These are phyloP conservation scores for Diploscapter pachys DNA, from an alignment of 1,140 invertebrate genomes.

Conservation along the genomic window DNA sequence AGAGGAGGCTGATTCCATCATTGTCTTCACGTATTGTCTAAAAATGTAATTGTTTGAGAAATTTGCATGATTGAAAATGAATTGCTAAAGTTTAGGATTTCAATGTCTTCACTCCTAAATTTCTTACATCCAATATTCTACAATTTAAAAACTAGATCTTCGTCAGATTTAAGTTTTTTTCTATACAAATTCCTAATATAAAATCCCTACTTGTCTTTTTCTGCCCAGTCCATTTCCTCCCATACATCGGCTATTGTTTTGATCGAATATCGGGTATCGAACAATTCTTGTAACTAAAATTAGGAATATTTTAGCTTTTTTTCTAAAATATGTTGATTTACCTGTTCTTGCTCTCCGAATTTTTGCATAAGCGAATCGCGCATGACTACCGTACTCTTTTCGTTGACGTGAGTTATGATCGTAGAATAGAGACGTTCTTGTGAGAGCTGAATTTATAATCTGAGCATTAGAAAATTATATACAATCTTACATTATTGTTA, in stretches of 20 bases:
- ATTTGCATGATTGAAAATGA: no score
- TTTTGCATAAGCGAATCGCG: slow-evolving; percentile 26
- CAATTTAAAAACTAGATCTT: neutral
- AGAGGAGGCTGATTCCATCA: slow-evolving; percentile 22
- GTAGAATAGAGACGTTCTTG: neutral
- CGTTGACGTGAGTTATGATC: neutral
- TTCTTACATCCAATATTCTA: no score
- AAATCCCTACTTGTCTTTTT: slow-evolving; percentile 9
- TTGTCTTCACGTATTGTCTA: slow-evolving; percentile 26
- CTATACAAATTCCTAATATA: no score
- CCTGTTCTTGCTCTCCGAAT: slow-evolving; percentile 28
- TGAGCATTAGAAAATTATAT: neutral
- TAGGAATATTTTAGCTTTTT: neutral
- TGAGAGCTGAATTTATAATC: slow-evolving; percentile 1
- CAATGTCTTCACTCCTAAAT: no score
- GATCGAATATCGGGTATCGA: slow-evolving; percentile 19
- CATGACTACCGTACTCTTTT: slow-evolving; percentile 18
- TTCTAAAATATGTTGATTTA: neutral
- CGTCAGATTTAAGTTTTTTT: neutral
- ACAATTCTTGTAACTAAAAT: slow-evolving; percentile 1
- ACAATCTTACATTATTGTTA: neutral
- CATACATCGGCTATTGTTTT: slow-evolving; percentile 29
- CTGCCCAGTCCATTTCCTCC: slow-evolving; percentile 20
- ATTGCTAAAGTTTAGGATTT: no score
- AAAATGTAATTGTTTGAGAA: neutral